Evolutionary conservation across 2,113 vertebrate genomes (phyloP), one percentile per base, ranked within the genome.

Genomic region (Heterotis niloticus): DNA sequence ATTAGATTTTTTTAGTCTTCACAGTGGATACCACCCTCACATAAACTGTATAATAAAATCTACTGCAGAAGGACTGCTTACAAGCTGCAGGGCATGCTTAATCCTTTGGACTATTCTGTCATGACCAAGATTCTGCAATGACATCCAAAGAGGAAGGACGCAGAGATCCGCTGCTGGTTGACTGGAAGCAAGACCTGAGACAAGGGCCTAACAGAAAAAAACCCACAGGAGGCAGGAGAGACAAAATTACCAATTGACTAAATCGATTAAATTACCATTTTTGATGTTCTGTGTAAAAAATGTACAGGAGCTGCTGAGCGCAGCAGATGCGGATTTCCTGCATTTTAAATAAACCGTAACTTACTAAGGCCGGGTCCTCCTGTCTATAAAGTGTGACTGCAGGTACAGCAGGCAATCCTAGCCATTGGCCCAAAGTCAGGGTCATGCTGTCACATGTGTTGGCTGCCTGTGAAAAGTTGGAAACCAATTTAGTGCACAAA

Each of bases 361-460:
- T 13, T 59, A 99, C 98, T 94, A 98, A 85, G 0, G 95, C 95
- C 0, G 98, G 98, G 71, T 99, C 96, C 18, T 98, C 98, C 0
- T 98, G 95, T 82, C 94, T 93, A 89, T 98, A 98, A 2, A 99
- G 94, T 0, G 98, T 98, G 67, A 96, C 95, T 0, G 97, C 94
- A 10, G 96, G 94, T 4, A 97, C 94, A 9, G 96, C 95, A 0
- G 97, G 96, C 3, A 99, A 88, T 5, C 98, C 98, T 51, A 99
- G 88, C 98, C 98, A 99, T 0, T 91, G 94, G 0, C 97, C 96
- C 10, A 94, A 92, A 0, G 95, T 98, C 82, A 99, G 81, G 0
- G 96, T 98, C 94, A 99, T 94, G 85, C 98, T 99, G 82, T 98
- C 96, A 80, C 96, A 94, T 78, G 92, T 97, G 64, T 92, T 94